These are phyloP conservation scores for Drosophila putrida DNA, from an alignment of 2,888 invertebrate genomes.

Conservation along the genomic window DNA sequence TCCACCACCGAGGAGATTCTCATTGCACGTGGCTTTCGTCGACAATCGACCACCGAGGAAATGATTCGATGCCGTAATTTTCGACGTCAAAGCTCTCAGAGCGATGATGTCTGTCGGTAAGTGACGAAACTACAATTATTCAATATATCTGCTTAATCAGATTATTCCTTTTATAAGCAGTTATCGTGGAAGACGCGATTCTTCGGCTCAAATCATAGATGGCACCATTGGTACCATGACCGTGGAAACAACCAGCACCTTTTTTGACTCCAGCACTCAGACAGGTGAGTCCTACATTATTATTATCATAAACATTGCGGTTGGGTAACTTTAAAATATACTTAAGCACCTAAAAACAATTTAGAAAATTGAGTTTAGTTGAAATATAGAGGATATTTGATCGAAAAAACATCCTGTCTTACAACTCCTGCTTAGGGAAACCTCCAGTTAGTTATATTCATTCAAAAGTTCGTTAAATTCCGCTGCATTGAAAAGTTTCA, in stretches of 20 bases:
- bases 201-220: constrained; percentile 95
- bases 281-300: constrained; percentile 89
- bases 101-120: constrained; percentile 91
- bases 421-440: too few relatives aligned
- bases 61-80: constrained; percentile 97
- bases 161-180: constrained; percentile 51
- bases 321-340: too few relatives aligned
- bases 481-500: not conserved
- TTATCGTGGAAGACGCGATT: constrained; percentile 88
- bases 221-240: constrained; percentile 97
- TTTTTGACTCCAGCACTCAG: constrained; percentile 96
- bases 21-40: constrained; percentile 94
- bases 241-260: constrained; percentile 96
- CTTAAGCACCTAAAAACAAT: too few relatives aligned
- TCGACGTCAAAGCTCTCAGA: constrained; percentile 95
- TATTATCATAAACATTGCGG: too few relatives aligned
- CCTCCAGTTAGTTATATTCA: too few relatives aligned
- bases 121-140: constrained; percentile 17
- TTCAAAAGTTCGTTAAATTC: not conserved
- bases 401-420: too few relatives aligned
- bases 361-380: too few relatives aligned
- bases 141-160: not conserved
- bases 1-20: constrained; percentile 96
- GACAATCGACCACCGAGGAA: constrained; percentile 96
- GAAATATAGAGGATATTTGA: too few relatives aligned